Conservation (phyloP, 2,888 invertebrate species). For the Leistus spinibarbis region DNA sequence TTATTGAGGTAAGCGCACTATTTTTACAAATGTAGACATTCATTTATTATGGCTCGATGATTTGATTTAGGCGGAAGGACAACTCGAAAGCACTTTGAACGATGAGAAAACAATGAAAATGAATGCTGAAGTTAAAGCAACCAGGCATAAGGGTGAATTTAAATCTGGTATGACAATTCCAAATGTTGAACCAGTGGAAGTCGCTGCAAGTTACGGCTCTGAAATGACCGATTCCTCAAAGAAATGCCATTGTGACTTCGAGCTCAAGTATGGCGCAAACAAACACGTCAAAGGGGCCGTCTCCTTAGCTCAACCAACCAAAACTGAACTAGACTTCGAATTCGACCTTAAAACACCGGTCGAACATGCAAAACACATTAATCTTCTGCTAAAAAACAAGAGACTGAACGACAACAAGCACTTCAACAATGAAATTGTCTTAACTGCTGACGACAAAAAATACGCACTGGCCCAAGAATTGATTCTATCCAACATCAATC, state of each 20-base stretch:
- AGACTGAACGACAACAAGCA: slow-evolving; percentile 48
- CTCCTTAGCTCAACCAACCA: slow-evolving; percentile 49
- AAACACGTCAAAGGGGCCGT: slow-evolving; percentile 55
- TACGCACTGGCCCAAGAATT: slow-evolving; percentile 64
- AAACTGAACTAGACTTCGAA: slow-evolving; percentile 57
- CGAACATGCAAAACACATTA: slow-evolving; percentile 61
- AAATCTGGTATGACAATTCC: slow-evolving; percentile 58
- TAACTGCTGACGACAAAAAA: slow-evolving; percentile 64
- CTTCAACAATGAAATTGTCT: slow-evolving; percentile 54
- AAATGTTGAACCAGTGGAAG: slow-evolving; percentile 58
- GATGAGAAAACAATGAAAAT: slow-evolving; percentile 60
- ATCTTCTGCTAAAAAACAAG: slow-evolving; percentile 59
- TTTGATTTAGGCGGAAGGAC: slow-evolving; percentile 54
- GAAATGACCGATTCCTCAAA: slow-evolving; percentile 45
- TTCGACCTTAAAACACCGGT: slow-evolving; percentile 58
- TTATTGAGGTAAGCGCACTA: slow-evolving; percentile 43
- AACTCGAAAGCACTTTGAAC: slow-evolving; percentile 60
- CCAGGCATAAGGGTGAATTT: slow-evolving; percentile 53
- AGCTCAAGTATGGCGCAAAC: slow-evolving; percentile 51
- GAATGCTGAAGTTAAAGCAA: slow-evolving; percentile 56
- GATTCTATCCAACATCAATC: slow-evolving; percentile 62
- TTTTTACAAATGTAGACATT: slow-evolving; percentile 40
- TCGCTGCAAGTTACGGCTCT: slow-evolving; percentile 58
- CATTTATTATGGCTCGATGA: background rate
- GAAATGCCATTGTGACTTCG: slow-evolving; percentile 47